Base-by-base conservation (phyloP, 1,140 invertebrate species). In the Eueides isabella region DNA sequence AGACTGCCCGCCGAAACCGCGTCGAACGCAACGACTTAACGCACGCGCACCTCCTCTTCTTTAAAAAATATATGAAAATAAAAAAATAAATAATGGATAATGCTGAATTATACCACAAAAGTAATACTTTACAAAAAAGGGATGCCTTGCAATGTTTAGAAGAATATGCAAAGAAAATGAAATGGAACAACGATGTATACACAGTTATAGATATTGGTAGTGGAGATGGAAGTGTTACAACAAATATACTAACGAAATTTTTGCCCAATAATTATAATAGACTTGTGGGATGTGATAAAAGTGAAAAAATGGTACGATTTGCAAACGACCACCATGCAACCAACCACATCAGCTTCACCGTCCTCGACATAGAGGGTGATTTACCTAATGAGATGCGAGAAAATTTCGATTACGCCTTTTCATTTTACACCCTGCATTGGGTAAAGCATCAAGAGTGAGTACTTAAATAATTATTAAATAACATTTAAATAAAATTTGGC, bases 341-440 rank as follows among this genome's bases (percentile, higher is more conserved):
- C 61, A 86, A 89, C 16, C 78, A 93, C 70, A 86, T 96, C 2
- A 88, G 93, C 3, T 98, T 97, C 82, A 82, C 93, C 2, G 89
- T 95, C 28, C 83, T 97, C 71, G 96, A 98, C 80, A 96, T 97
- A 62, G 94, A 94, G 1, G 82, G 85, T 4, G 84, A 95, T 0
- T 80, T 95, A 48, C 94, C 94, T 0, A 85, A 85, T 2, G 84
- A 94, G 19, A 76, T 94, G 73, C 78, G 88, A 12, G 94, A 88
- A n/a, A 85, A 88, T 33, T 97, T 96, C 78, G 94, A 96, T 74
- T 96, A 97, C 80, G 94, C 95, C 1, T 95, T 97, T 65, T 97
- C 97, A 0, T 97, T 97, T 80, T 97, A 97, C 83, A 96, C 97
- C 76, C 90, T 98, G 1, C 97, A 98, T 79, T 98, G 97, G 97